phyloP scores from a whole-genome alignment of 2,113 vertebrate species.

The Neolamprologus tretocephalus region DNA sequence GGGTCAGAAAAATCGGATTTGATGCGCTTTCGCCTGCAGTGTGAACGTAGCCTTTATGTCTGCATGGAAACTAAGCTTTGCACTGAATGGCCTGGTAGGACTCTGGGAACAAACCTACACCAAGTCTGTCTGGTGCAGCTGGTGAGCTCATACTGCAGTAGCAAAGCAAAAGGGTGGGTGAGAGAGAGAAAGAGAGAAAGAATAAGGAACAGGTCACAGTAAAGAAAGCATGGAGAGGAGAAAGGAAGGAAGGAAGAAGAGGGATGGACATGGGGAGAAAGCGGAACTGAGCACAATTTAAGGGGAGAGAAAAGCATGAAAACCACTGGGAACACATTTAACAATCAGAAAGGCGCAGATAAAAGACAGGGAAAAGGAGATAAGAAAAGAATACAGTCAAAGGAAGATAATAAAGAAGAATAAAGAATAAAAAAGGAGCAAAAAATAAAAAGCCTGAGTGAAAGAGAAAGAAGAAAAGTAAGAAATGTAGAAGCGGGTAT shows the following conservation, averaged over 20 bases:
- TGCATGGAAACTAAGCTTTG: not conserved
- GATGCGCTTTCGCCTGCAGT: too few species aligned
- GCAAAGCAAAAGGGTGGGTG: not conserved
- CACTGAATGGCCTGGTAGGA: not conserved
- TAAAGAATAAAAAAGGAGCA: not conserved
- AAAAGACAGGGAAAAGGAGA: not conserved
- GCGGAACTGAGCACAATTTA: not conserved
- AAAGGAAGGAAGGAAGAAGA: not conserved
- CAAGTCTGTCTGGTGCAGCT: constrained; percentile 24
- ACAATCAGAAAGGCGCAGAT: not conserved
- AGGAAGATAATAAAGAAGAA: not conserved
- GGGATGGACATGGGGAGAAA: not conserved
- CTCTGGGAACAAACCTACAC: not conserved
- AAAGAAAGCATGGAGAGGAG: not conserved
- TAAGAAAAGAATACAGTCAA: not conserved
- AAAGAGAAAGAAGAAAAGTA: not conserved
- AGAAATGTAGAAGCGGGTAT: not conserved
- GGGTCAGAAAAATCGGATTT: too few species aligned
- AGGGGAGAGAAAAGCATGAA: not conserved
- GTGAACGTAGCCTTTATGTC: not conserved
- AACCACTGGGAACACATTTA: not conserved
- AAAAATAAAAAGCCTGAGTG: not conserved
- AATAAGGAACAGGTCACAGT: not conserved
- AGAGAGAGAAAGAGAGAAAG: not conserved
- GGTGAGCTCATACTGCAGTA: constrained; percentile 64